These are phyloP conservation scores for Spodoptera picta DNA, from an alignment of 2,888 invertebrate species.

Conservation along the genomic window DNA sequence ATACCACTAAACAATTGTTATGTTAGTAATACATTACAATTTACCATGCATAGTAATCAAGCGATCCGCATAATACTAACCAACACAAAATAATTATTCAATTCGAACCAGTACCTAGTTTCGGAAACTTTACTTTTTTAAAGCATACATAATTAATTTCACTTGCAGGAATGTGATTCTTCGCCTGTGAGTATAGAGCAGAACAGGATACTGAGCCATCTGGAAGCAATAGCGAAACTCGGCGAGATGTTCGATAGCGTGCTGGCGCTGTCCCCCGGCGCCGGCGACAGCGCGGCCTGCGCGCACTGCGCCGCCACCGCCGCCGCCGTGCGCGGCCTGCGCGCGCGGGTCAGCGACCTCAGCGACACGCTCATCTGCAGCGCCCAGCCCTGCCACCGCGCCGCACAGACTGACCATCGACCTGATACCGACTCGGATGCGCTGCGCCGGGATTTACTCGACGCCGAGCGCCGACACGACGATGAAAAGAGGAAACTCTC, in stretches of 20 bases:
- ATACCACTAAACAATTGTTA: no score
- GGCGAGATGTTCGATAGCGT: slow-evolving; percentile 46
- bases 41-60: no score
- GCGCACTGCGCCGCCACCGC: slow-evolving; percentile 20
- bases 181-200: slow-evolving; percentile 62
- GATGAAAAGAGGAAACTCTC: slow-evolving; percentile 74
- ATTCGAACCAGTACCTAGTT: no score
- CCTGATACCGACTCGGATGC: slow-evolving; percentile 12
- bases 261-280: slow-evolving; percentile 1
- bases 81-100: no score
- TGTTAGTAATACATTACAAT: no score
- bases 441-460: slow-evolving; percentile 17
- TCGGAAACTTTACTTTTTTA: background rate
- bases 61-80: no score
- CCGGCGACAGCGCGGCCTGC: slow-evolving; percentile 12
- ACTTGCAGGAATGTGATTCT: slow-evolving; percentile 67
- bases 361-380: slow-evolving; percentile 50
- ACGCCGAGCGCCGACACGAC: slow-evolving; percentile 47
- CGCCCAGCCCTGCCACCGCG: slow-evolving; percentile 11
- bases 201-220: slow-evolving; percentile 44
- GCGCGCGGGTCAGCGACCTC: slow-evolving; percentile 17
- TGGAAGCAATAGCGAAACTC: slow-evolving; percentile 50
- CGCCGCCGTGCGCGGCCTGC: slow-evolving; percentile 37
- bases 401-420: slow-evolving; percentile 38
- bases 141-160: background rate